Percentiles rank a stretch among this genome's conserved stretches.
These are phyloP conservation scores for Cotesia chilonis DNA, from an alignment of 1,140 invertebrate genomes.

Conservation along the genomic window DNA sequence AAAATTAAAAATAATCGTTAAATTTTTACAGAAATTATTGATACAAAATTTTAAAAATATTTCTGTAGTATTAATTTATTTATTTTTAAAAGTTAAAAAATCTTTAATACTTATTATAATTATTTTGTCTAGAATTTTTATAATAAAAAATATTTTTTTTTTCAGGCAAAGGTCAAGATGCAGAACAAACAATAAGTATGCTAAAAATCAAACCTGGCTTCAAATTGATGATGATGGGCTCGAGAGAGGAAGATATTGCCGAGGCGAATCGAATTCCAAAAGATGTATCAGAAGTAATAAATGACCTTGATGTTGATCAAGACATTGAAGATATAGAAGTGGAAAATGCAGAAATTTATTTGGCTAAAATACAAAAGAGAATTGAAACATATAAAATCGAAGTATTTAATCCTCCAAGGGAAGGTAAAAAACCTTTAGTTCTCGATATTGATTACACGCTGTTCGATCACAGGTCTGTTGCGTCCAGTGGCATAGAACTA, in stretches of 20 bases:
- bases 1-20: too few species aligned
- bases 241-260: constrained; percentile 89
- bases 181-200: constrained; percentile 75
- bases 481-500: constrained; percentile 86
- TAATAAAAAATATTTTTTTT: constrained; percentile 9
- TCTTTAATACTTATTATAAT: too few species aligned
- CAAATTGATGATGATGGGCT: constrained; percentile 98
- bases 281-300: constrained; percentile 84
- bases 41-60: too few species aligned
- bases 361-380: constrained; percentile 82
- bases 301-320: constrained; percentile 88
- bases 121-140: neutral
- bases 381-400: constrained; percentile 88
- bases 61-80: too few species aligned
- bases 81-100: too few species aligned
- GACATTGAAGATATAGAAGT: constrained; percentile 81
- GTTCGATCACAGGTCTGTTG: constrained; percentile 93
- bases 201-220: constrained; percentile 86
- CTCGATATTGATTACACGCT: constrained; percentile 97
- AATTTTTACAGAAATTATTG: too few species aligned
- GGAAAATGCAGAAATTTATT: constrained; percentile 81
- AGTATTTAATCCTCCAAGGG: constrained; percentile 81
- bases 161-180: constrained; percentile 82
- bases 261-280: constrained; percentile 80
- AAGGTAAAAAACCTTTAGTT: constrained; percentile 90